Evolutionary conservation across 2,888 invertebrate genomes (phyloP), one percentile per base, ranked within the genome.

Genomic region (Caenorhabditis sulstoni): DNA sequence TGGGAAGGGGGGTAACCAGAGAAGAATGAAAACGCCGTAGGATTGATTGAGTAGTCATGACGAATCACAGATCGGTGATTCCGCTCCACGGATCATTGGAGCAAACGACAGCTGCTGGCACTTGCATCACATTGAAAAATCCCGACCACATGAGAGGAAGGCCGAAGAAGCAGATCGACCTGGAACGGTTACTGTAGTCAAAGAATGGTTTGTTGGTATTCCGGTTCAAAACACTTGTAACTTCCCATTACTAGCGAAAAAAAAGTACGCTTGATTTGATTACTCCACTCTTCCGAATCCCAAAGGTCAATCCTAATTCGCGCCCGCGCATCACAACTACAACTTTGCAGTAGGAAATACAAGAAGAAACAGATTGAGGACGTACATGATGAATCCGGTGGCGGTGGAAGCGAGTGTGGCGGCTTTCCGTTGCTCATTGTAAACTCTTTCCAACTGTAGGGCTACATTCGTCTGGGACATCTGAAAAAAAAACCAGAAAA

Each of bases 121-220:
- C 77, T 45, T 79, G 77, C 53, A 84, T 77, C 4, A 82, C 74
- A 67, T 81, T 81, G 74, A 84, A 82, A 39, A 82, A 70, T 52
- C 81, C 79, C 8, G 84, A 84, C 84, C 84, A 84, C 62, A 84
- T 76, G 1, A 82, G 61, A 3, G 84, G 84, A 8, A 84, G 79
- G 5, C 82, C 81, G 52, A 84, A 81, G 76, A 84, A 84, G 68
- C 84, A 84, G 44, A 84, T 79, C 3, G 84, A 84, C 80, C 83
- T 83, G 61, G 4, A 68, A 82, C 3, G 47, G 47, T 47, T 47
- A 47, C 47, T 14, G 47, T 47, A 14, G 11, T 14, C n/a, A n/a
- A n/a, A n/a, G 18, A 47, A 14, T 16, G 47, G 11, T 47, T 16
- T 2, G 47, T 29, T 29, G 14, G n/a, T 14, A 11, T 14, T 39